Percentiles rank a stretch among this genome's conserved stretches.
These are phyloP conservation scores for Thunnus thynnus DNA, from an alignment of 2,113 vertebrate genomes.

Conservation along the genomic window DNA sequence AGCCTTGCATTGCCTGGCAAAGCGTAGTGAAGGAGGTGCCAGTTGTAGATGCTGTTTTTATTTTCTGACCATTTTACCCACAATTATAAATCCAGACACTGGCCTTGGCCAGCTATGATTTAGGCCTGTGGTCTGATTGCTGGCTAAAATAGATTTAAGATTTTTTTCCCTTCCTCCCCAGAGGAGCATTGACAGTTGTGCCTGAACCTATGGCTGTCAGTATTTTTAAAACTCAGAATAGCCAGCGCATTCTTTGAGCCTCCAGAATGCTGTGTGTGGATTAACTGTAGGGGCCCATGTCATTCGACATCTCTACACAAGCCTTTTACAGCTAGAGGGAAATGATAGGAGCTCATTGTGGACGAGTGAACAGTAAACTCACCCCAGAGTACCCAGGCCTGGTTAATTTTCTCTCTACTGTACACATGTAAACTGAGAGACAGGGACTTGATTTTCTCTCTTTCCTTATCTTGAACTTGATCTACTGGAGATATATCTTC, in stretches of 20 bases:
- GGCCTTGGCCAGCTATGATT: slow-evolving; percentile 64
- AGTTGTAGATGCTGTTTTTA: slow-evolving; percentile 74
- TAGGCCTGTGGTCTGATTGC: slow-evolving; percentile 75
- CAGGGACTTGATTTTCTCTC: slow-evolving; percentile 12
- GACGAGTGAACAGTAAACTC: slow-evolving; percentile 40
- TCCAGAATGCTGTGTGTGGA: slow-evolving; percentile 81
- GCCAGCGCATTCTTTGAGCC: slow-evolving; percentile 77
- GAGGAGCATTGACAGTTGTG: slow-evolving; percentile 83
- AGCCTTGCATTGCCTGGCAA: slow-evolving; percentile 64
- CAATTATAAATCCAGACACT: slow-evolving; percentile 78
- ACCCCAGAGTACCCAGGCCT: slow-evolving; percentile 11
- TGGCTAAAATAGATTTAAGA: slow-evolving; percentile 79
- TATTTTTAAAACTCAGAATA: slow-evolving; percentile 85
- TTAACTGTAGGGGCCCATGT: slow-evolving; percentile 77
- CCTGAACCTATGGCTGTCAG: slow-evolving; percentile 74
- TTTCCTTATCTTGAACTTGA: slow-evolving; percentile 59
- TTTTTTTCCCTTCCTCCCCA: slow-evolving; percentile 76
- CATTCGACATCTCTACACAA: slow-evolving; percentile 74
- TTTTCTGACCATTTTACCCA: slow-evolving; percentile 72
- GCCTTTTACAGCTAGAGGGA: slow-evolving; percentile 62
- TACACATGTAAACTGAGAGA: slow-evolving; percentile 45
- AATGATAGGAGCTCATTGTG: slow-evolving; percentile 63
- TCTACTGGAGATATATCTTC: slow-evolving; percentile 54
- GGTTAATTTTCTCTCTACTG: slow-evolving; percentile 35
- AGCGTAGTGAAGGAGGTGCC: slow-evolving; percentile 64